Percentiles rank a stretch among this genome's conserved stretches.
phyloP scores from a whole-genome alignment of 2,888 invertebrate genomes.

The Folsomia candida region DNA sequence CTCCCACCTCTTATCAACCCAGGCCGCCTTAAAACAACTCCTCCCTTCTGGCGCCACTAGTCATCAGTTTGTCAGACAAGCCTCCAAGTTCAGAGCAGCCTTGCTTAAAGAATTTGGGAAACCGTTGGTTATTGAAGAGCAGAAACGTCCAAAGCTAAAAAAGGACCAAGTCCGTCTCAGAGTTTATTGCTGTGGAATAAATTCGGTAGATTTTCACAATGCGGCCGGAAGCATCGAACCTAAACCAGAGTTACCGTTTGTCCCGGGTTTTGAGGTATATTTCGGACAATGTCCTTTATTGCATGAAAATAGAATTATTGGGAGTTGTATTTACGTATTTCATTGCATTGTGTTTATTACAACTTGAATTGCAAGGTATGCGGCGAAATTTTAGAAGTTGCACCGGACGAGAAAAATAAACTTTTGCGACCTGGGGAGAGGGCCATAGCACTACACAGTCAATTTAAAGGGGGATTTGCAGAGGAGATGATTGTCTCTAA shows the following conservation, averaged over 20 bases:
- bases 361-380: too few relatives aligned
- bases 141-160: constrained; percentile 55
- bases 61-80: too few relatives aligned
- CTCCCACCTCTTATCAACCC: too few relatives aligned
- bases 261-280: constrained; percentile 64
- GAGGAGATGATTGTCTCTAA: constrained; percentile 60
- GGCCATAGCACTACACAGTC: constrained; percentile 62
- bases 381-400: constrained; percentile 63
- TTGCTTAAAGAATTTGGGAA: constrained; percentile 58
- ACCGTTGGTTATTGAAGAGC: constrained; percentile 58
- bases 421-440: constrained; percentile 60
- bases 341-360: not conserved
- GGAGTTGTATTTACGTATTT: too few relatives aligned
- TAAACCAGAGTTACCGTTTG: constrained; percentile 59
- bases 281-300: too few relatives aligned
- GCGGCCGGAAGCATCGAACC: constrained; percentile 58
- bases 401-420: constrained; percentile 53
- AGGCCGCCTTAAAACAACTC: too few relatives aligned
- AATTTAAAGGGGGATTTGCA: constrained; percentile 62
- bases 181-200: constrained; percentile 66
- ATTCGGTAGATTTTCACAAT: constrained; percentile 62
- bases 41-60: too few relatives aligned
- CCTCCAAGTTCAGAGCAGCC: constrained; percentile 56
- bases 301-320: not conserved
- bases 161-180: constrained; percentile 62